Percentiles rank a stretch among this genome's conserved stretches.
These are phyloP conservation scores for Oncopeltus fasciatus DNA, from an alignment of 1,140 invertebrate genomes.

Conservation along the genomic window DNA sequence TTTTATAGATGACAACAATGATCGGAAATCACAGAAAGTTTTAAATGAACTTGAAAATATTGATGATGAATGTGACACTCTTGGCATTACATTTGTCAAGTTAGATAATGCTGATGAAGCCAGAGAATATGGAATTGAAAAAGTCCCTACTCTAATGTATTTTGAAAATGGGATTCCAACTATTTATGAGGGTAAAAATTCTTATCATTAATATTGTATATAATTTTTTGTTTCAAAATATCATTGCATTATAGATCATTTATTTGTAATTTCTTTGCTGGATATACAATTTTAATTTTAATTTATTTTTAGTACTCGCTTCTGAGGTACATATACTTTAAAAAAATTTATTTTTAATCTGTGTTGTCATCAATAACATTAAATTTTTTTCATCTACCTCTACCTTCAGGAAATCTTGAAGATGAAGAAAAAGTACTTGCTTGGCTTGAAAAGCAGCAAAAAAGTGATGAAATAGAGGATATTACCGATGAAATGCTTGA, in stretches of 20 bases:
- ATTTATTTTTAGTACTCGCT: too few relatives aligned
- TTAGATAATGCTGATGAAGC: constrained; percentile 82
- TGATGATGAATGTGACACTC: constrained; percentile 80
- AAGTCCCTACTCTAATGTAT: constrained; percentile 69
- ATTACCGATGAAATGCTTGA: constrained; percentile 89
- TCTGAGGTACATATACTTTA: too few relatives aligned
- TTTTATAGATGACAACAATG: constrained; percentile 72
- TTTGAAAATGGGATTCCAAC: constrained; percentile 83
- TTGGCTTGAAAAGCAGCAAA: constrained; percentile 73
- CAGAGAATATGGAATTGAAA: constrained; percentile 79
- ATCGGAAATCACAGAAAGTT: constrained; percentile 70
- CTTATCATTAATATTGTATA: background rate
- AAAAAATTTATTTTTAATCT: too few relatives aligned
- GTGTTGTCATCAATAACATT: too few relatives aligned
- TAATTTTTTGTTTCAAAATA: background rate
- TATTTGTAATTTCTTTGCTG: too few relatives aligned
- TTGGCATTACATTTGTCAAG: constrained; percentile 81
- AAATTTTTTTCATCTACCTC: too few relatives aligned
- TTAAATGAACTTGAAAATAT: constrained; percentile 85
- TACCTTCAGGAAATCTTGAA: constrained; percentile 51
- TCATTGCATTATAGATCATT: too few relatives aligned
- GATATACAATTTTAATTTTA: too few relatives aligned
- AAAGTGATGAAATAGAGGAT: constrained; percentile 84
- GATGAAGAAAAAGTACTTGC: constrained; percentile 79
- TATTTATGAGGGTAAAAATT: constrained; percentile 56